These are phyloP conservation scores for Toxotes lorentzi DNA, from an alignment of 2,797 vertebrate genomes.

Conservation along the genomic window DNA sequence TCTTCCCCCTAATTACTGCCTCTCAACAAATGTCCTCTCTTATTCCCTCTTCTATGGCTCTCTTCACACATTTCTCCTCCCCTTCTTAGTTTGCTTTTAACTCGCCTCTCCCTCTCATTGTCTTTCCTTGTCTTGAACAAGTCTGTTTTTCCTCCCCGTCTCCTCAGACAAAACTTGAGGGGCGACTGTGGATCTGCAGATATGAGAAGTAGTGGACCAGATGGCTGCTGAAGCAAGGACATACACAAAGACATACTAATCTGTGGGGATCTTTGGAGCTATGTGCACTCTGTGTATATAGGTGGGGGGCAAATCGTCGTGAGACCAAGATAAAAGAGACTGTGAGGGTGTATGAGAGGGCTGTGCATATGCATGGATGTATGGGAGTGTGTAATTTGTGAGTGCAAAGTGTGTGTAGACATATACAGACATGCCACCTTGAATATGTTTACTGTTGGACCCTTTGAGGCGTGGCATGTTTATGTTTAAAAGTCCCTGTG, in stretches of 20 bases:
- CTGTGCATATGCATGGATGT: conserved; percentile 12
- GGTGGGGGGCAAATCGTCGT: conserved; percentile 22
- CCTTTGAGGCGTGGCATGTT: conserved; percentile 17
- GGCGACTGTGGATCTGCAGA: conserved; percentile 2
- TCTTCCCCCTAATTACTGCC: conserved; percentile 71
- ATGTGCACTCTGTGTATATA: conserved; percentile 24
- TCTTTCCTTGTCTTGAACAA: conserved; percentile 7
- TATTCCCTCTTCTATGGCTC: conserved; percentile 29
- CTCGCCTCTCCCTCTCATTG: conserved; percentile 34
- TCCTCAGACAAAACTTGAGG: conserved; percentile 29
- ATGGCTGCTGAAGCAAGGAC: conserved; percentile 29
- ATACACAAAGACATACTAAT: conserved; percentile 48
- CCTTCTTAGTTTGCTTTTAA: conserved; percentile 29
- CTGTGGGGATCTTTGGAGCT: conserved; percentile 46
- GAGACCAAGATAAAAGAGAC: conserved; percentile 43
- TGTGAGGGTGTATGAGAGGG: conserved; percentile 3
- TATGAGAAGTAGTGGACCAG: conserved; percentile 43
- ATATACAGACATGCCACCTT: conserved; percentile 14
- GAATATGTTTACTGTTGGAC: conserved; percentile 10
- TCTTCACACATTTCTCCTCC: conserved; percentile 61
- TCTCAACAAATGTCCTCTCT: conserved; percentile 56
- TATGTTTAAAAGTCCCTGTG: conserved; percentile 30
- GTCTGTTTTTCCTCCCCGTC: conserved; percentile 3
- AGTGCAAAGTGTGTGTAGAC: conserved; percentile 8
- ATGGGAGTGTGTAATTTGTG: conserved; percentile 13